Evolutionary conservation across 2,797 vertebrate species (phyloP), one percentile per base, ranked within the genome.

Genomic region (Intellagama lesueurii): DNA sequence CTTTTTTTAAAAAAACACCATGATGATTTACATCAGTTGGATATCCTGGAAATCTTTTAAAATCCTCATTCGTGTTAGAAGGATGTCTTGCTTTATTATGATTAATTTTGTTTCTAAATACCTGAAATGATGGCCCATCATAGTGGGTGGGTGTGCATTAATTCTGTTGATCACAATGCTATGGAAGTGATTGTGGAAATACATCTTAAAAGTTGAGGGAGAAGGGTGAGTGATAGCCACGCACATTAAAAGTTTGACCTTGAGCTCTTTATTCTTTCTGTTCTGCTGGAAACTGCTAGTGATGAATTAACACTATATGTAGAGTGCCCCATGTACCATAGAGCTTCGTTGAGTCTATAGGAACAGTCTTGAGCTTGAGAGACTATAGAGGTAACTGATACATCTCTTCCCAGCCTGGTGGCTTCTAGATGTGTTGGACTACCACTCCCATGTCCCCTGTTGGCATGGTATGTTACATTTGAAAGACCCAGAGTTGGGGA

Each of bases 291-390:
- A 60, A 77, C 26, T 40, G 19, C 40, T 85, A 35, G 17, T 85
- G 7, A 47, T 86, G 68, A 81, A 86, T 86, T 85, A 88, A 80
- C 84, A 87, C 89, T 60, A 68, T n/a, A 28, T n/a, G 35, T 94
- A 92, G 87, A 92, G 91, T 49, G 5, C 6, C 24, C 86, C 91
- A 86, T 89, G 86, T 64, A 85, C 85, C 80, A 91, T 86, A 91
- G 85, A 90, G 82, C 92, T 91, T 91, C 69, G n/a, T 24, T 14
- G 76, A 49, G 40, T 83, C 35, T 26, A 64, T 22, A 90, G 83
- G 75, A 85, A 49, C 90, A 88, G 89, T 91, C 88, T 92, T 94
- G 93, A 94, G 93, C 93, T 93, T 95, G 93, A 90, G 91, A 94
- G 80, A 79, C 17, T 86, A n/a, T 56, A 69, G 30, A 1, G 19